Conservation (phyloP, 2,888 invertebrate genomes). For the Psylliodes chrysocephalus region DNA sequence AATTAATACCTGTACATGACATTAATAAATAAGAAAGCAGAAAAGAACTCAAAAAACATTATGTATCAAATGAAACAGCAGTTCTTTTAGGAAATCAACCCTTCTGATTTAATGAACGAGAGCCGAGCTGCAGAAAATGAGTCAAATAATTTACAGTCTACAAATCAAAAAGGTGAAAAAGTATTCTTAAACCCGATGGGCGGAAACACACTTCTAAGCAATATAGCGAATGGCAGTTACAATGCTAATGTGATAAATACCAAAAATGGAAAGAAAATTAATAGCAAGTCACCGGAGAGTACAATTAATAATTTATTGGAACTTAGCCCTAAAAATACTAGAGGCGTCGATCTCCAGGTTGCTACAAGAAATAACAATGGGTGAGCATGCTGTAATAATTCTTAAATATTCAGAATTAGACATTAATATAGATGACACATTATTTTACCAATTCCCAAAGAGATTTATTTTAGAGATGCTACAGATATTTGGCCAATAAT, state of each 20-base stretch:
- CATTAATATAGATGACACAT: too few relatives aligned
- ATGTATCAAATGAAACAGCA: too few relatives aligned
- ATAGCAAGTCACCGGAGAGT: constrained; percentile 17
- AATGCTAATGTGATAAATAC: constrained; percentile 50
- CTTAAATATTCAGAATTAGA: too few relatives aligned
- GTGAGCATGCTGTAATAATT: too few relatives aligned
- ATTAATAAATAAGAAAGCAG: too few relatives aligned
- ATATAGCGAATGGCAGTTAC: constrained; percentile 56
- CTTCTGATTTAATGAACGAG: background rate
- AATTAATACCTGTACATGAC: too few relatives aligned
- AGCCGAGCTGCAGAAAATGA: constrained; percentile 36
- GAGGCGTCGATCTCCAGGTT: constrained; percentile 40
- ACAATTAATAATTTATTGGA: constrained; percentile 6
- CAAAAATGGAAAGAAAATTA: constrained; percentile 36
- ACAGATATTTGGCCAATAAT: too few relatives aligned
- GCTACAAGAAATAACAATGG: constrained; percentile 45
- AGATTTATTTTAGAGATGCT: too few relatives aligned
- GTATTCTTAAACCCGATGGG: constrained; percentile 58
- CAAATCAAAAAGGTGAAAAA: constrained; percentile 41
- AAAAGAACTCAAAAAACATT: too few relatives aligned
- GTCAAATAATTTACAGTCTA: constrained; percentile 38
- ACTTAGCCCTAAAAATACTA: constrained; percentile 1
- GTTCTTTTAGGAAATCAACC: constrained; percentile 24
- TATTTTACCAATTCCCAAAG: too few relatives aligned
- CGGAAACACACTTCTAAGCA: constrained; percentile 58